phyloP scores from a whole-genome alignment of 2,888 invertebrate genomes.

The Lepidochitona cinerea region DNA sequence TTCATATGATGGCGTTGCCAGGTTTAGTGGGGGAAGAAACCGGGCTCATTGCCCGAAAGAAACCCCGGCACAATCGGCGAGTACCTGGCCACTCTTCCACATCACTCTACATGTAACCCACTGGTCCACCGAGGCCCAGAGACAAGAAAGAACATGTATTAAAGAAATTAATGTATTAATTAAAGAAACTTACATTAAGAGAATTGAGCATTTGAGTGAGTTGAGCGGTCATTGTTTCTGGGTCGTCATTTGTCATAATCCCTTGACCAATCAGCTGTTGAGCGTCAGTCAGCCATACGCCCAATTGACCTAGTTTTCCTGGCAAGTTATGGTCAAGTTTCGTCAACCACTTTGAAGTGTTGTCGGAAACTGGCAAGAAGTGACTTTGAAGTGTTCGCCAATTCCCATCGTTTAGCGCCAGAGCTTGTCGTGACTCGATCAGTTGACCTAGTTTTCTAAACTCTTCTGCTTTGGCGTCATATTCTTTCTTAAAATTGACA shows the following conservation, averaged over 20 bases:
- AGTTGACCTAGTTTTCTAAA: conserved; percentile 86
- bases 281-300: conserved; percentile 91
- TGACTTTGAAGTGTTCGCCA: conserved; percentile 86
- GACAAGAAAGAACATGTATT: too few species aligned
- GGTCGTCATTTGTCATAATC: conserved; percentile 75
- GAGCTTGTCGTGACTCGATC: conserved; percentile 84
- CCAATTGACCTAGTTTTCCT: conserved; percentile 87
- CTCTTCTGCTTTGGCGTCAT: conserved; percentile 80
- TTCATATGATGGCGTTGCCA: too few species aligned
- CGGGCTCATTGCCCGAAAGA: too few species aligned
- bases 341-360: conserved; percentile 82
- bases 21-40: too few species aligned
- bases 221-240: conserved; percentile 77
- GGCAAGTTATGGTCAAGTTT: conserved; percentile 87
- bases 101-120: too few species aligned
- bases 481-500: conserved; percentile 82
- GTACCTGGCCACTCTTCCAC: too few species aligned
- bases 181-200: conserved; percentile 76
- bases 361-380: conserved; percentile 84
- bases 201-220: conserved; percentile 73
- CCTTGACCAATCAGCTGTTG: conserved; percentile 61
- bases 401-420: conserved; percentile 86
- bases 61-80: too few species aligned
- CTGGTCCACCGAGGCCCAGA: too few species aligned
- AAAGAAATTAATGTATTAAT: too few species aligned